Evolutionary conservation across 2,797 vertebrate species (phyloP).

Genomic region (Hapalemur alaotrensis): DNA sequence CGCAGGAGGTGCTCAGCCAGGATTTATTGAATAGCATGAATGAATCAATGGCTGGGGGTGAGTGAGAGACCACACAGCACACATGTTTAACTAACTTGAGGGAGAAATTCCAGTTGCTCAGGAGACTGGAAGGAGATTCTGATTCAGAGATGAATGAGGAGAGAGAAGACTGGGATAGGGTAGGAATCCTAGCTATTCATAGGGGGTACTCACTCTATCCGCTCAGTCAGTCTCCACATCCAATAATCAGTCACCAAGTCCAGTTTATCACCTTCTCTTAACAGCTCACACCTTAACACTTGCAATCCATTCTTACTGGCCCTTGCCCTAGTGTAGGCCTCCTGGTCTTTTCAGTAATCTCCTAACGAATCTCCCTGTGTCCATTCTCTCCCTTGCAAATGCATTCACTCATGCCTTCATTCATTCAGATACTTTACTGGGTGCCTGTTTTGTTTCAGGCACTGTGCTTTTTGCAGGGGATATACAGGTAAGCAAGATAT

Average conservation of each 20-base stretch:
- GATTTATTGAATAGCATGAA: conserved; percentile 45
- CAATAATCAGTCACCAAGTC: conserved; percentile 37
- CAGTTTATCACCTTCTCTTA: neutral
- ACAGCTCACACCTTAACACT: neutral
- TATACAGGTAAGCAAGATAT: neutral
- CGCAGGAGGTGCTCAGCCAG: conserved; percentile 50
- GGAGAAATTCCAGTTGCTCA: conserved; percentile 28
- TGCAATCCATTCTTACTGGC: neutral
- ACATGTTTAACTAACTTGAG: conserved; percentile 28
- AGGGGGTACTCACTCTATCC: conserved; percentile 5
- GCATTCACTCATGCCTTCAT: neutral
- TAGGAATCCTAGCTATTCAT: conserved; percentile 1
- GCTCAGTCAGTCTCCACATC: conserved; percentile 44
- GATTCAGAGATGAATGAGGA: conserved; percentile 27
- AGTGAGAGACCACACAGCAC: neutral
- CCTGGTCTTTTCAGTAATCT: neutral
- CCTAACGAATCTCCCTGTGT: neutral
- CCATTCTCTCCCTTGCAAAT: conserved; percentile 31
- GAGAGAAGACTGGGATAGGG: neutral
- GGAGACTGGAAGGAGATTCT: conserved; percentile 42
- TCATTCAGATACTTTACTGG: conserved; percentile 8
- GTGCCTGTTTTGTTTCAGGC: neutral
- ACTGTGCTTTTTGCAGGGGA: neutral
- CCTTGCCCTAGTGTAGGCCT: neutral
- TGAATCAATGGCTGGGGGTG: conserved; percentile 29